Evolutionary conservation across 2,113 vertebrate species (phyloP), one percentile per base, ranked within the genome.

Genomic region (Thunnus maccoyii): DNA sequence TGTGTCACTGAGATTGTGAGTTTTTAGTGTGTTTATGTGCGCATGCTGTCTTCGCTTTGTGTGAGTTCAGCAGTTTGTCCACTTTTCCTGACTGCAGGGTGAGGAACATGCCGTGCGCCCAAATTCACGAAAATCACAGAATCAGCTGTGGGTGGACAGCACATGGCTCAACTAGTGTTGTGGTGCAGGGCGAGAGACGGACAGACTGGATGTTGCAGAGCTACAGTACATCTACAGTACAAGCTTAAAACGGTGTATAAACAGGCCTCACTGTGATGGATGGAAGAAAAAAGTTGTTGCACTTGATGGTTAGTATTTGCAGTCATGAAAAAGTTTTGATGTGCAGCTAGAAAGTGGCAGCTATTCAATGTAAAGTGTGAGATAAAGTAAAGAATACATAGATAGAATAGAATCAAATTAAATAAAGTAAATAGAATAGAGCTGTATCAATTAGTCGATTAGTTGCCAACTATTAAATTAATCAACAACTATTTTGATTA

Each of bases 41-140:
- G 7, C 4, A 13, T 66, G 76, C 62, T 16, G 36, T 66, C 65
- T 82, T 80, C 41, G 60, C 74, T 87, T 79, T 63, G 55, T 71
- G 69, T 17, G 44, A 80, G 51, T 85, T 85, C 81, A 76, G 74
- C 69, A 64, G 44, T 80, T 78, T 75, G 56, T 77, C 56, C 36
- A 71, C 62, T 83, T 84, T 86, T 82, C 68, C 57, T 66, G 83
- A 85, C 78, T 75, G 79, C 77, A 4, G 81, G 87, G 87, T 90
- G 85, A 85, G 83, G 52, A 46, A 61, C 88, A 78, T 16, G 75
- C 76, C 73, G 84, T 18, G 86, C 2, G 25, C 65, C 75, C 86
- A 58, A 50, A 82, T 85, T 88, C 80, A 16, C 18, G 47, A 66
- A 67, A 81, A 70, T 78, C 81, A 52, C 72, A 72, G 69, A 73